Evolutionary conservation across 1,140 invertebrate genomes (phyloP).

Genomic region (Drosophila sulfurigaster): DNA sequence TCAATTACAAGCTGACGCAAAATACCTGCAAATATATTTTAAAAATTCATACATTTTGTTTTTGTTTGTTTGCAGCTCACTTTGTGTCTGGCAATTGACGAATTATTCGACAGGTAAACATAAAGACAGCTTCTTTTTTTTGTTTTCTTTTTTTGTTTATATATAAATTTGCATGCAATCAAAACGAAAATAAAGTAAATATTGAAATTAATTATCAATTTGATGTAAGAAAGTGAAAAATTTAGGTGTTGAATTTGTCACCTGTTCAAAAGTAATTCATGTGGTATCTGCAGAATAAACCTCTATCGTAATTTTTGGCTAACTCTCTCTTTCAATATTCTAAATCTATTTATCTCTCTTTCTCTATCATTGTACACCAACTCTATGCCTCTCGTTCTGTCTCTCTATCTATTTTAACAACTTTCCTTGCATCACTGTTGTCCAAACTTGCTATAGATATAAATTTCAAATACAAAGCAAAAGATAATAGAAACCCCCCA

Average conservation of each 20-base stretch:
- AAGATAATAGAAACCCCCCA: slow-evolving; percentile 15
- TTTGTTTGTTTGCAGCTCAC: slow-evolving; percentile 32
- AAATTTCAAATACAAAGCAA: background rate
- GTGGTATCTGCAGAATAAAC: slow-evolving; percentile 30
- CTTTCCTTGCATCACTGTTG: slow-evolving; percentile 52
- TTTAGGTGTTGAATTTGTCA: slow-evolving; percentile 15
- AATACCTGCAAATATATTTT: slow-evolving; percentile 12
- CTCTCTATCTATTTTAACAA: slow-evolving; percentile 13
- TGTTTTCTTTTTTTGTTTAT: background rate
- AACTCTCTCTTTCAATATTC: slow-evolving; percentile 22
- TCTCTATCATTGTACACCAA: slow-evolving; percentile 2
- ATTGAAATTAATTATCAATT: slow-evolving; percentile 1
- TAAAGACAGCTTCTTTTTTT: background rate
- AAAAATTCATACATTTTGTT: slow-evolving; percentile 2
- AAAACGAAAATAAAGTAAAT: slow-evolving; percentile 12
- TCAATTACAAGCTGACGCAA: slow-evolving; percentile 4
- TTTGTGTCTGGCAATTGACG: background rate
- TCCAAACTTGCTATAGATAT: slow-evolving; percentile 14
- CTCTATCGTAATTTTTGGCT: slow-evolving; percentile 34
- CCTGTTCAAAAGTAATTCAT: slow-evolving; percentile 13
- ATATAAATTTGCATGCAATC: slow-evolving; percentile 34
- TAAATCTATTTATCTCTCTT: slow-evolving; percentile 20
- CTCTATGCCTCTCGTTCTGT: slow-evolving; percentile 20
- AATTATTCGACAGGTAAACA: slow-evolving; percentile 25
- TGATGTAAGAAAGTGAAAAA: background rate